phyloP scores from a whole-genome alignment of 35 echinoderm and acorn worm genomes.

The Lytechinus variegatus region DNA sequence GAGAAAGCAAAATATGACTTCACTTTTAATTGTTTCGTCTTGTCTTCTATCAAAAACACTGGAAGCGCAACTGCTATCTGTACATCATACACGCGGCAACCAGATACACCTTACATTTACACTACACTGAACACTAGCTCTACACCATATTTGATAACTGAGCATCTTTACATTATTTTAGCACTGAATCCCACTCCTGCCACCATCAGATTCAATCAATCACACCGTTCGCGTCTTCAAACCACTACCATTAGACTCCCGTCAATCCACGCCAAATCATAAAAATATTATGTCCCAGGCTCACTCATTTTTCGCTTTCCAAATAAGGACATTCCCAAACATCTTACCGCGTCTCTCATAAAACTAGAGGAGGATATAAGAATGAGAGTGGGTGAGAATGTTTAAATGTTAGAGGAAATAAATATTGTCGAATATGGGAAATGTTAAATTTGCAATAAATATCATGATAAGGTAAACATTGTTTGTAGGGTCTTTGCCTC shows the following conservation, averaged over 20 bases:
- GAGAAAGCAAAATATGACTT: too few species aligned
- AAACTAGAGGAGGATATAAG: not conserved
- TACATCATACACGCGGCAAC: too few species aligned
- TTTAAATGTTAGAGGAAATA: not conserved
- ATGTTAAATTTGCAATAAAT: not conserved
- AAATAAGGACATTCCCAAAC: conserved; percentile 23
- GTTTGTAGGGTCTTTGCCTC: not conserved
- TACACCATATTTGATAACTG: too few species aligned
- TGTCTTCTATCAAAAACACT: too few species aligned
- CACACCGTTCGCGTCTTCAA: not conserved
- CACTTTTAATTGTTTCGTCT: too few species aligned
- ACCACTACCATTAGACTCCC: not conserved
- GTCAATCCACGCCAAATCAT: not conserved
- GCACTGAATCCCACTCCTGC: not conserved
- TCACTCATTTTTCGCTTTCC: conserved; percentile 18
- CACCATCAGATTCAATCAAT: not conserved
- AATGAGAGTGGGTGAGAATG: not conserved
- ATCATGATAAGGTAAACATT: not conserved
- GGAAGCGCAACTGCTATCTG: too few species aligned
- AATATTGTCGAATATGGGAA: not conserved
- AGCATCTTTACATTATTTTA: too few species aligned
- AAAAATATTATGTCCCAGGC: conserved; percentile 35
- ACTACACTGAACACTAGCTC: too few species aligned
- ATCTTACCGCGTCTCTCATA: conserved; percentile 25
- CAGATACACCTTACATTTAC: too few species aligned